Evolutionary conservation across 2,888 invertebrate species (phyloP).

Genomic region (Limnephilus auricula): DNA sequence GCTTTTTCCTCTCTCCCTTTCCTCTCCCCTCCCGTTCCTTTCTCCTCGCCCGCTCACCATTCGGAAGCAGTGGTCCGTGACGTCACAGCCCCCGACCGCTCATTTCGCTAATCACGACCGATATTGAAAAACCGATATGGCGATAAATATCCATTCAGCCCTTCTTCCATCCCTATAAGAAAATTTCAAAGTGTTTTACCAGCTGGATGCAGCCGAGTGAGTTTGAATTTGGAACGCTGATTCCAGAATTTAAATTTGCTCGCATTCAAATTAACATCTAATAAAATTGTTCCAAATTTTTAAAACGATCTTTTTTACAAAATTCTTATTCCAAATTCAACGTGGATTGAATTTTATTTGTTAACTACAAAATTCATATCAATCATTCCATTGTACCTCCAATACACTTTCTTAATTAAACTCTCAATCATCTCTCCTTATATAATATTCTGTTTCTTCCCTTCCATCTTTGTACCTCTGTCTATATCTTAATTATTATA

Average conservation of each 20-base stretch:
- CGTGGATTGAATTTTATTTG: not conserved
- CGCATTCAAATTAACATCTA: not conserved
- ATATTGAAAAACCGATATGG: slow-evolving; percentile 55
- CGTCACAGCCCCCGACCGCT: slow-evolving; percentile 57
- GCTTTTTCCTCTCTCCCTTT: not conserved
- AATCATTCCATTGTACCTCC: not conserved
- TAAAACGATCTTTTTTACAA: not conserved
- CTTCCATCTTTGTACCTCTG: not conserved
- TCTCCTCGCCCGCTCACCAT: slow-evolving; percentile 28
- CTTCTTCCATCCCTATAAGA: slow-evolving; percentile 33
- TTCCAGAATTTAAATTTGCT: not conserved
- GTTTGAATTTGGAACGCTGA: not conserved
- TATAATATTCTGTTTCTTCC: slow-evolving; percentile 7
- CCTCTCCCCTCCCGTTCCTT: not conserved
- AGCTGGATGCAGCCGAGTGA: slow-evolving; percentile 20
- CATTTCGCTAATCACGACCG: slow-evolving; percentile 58
- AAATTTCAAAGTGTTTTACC: slow-evolving; percentile 45
- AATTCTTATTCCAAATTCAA: not conserved
- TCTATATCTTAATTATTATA: slow-evolving; percentile 30
- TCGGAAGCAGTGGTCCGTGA: slow-evolving; percentile 50
- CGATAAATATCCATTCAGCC: slow-evolving; percentile 52
- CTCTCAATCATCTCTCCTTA: slow-evolving; percentile 2
- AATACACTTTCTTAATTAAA: slow-evolving; percentile 36
- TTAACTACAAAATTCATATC: not conserved
- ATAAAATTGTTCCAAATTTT: not conserved